These are phyloP conservation scores for Pantherophis vulpinus DNA, from an alignment of 2,797 vertebrate genomes.

Conservation along the genomic window DNA sequence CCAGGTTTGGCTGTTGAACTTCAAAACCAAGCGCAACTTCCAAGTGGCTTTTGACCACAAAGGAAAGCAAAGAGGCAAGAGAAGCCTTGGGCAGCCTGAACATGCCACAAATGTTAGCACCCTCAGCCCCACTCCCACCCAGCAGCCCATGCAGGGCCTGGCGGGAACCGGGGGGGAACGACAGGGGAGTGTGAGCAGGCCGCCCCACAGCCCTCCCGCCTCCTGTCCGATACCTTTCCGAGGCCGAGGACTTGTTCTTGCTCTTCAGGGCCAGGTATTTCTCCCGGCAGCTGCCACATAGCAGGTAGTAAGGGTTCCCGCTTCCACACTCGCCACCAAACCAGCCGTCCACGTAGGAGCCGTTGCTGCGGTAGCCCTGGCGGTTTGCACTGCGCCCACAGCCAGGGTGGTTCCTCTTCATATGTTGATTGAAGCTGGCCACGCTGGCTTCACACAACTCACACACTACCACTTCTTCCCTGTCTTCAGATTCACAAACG, in stretches of 20 bases:
- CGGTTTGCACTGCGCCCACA: conserved; percentile 95
- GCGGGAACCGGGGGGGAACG: no score
- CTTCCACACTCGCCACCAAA: conserved; percentile 97
- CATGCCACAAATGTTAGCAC: neutral
- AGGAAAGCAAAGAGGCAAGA: neutral
- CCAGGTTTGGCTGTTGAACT: neutral
- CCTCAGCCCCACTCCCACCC: neutral
- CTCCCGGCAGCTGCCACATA: conserved; percentile 91
- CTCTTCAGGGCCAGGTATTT: conserved; percentile 92
- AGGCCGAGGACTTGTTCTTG: conserved; percentile 83
- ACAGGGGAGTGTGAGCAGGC: neutral
- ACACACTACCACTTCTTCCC: conserved; percentile 94
- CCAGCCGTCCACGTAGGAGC: conserved; percentile 98
- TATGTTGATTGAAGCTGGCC: conserved; percentile 96
- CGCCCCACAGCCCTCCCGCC: no score
- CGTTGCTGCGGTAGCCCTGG: conserved; percentile 96
- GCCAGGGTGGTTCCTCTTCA: conserved; percentile 96
- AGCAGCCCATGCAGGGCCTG: neutral
- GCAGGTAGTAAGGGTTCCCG: conserved; percentile 94
- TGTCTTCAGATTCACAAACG: conserved; percentile 94
- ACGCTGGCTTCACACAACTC: conserved; percentile 95
- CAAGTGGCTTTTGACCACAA: neutral
- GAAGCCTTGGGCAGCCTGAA: neutral
- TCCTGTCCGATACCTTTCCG: conserved; percentile 82
- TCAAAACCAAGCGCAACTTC: neutral